Conservation (phyloP, 2,113 vertebrate genomes). For the Syngnathus typhle region DNA sequence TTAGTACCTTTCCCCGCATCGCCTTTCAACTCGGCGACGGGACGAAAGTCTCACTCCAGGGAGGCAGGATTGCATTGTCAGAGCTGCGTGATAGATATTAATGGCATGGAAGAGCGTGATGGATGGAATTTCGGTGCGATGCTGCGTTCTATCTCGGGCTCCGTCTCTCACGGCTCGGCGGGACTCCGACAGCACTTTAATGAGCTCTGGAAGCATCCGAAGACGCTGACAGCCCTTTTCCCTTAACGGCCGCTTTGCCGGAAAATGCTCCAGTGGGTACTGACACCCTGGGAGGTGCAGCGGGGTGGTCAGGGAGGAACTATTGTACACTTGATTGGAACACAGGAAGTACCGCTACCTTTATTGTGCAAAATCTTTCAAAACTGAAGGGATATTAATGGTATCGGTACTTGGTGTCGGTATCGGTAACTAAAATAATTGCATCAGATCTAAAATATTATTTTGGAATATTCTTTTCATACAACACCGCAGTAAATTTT, state of each 20-base stretch:
- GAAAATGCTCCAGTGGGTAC: constrained; percentile 39
- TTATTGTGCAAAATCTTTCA: neutral
- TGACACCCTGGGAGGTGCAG: constrained; percentile 19
- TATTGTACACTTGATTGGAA: neutral
- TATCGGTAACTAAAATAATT: no score
- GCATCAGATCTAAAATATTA: no score
- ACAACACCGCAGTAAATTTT: no score
- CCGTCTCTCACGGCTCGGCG: constrained; percentile 54
- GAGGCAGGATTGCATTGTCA: constrained; percentile 58
- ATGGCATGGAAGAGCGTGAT: constrained; percentile 63
- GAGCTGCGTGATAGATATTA: constrained; percentile 65
- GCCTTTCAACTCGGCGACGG: constrained; percentile 33
- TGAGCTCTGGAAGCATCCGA: constrained; percentile 61
- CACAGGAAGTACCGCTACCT: neutral
- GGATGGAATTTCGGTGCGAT: constrained; percentile 68
- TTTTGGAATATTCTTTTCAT: no score
- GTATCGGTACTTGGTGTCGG: no score
- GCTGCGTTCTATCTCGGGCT: constrained; percentile 58
- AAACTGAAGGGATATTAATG: no score
- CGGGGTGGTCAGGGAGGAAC: neutral
- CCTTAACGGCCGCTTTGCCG: constrained; percentile 48
- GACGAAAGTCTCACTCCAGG: constrained; percentile 53
- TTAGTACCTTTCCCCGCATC: constrained; percentile 16
- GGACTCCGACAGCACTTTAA: constrained; percentile 61
- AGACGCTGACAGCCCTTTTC: constrained; percentile 57